Conservation (phyloP, 1,140 invertebrate genomes). For the Heliconius eleuchia region DNA sequence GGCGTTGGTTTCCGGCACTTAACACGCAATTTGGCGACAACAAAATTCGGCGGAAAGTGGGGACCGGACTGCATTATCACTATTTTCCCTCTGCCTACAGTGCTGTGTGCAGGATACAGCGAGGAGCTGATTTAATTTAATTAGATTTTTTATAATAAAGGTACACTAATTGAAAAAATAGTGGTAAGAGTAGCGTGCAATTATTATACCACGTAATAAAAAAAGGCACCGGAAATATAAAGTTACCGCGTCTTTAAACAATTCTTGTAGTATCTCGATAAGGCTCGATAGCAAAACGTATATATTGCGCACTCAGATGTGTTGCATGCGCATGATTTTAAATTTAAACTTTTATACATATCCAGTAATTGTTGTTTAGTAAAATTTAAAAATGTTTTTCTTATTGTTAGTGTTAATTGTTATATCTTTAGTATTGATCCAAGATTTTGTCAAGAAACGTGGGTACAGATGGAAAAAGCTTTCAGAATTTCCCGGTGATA, state of each 20-base stretch:
- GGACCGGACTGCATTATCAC: too few species aligned
- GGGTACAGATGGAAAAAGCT: conserved; percentile 46
- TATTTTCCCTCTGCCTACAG: too few species aligned
- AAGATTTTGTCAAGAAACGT: conserved; percentile 41
- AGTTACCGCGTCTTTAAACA: background rate
- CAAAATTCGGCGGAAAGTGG: too few species aligned
- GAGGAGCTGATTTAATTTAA: too few species aligned
- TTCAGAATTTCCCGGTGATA: conserved; percentile 50
- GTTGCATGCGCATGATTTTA: background rate
- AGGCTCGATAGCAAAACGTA: background rate
- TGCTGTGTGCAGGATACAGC: too few species aligned
- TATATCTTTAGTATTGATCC: conserved; percentile 38
- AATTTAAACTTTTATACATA: background rate
- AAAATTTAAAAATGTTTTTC: conserved; percentile 36
- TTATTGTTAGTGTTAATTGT: conserved; percentile 27
- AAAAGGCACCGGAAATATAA: background rate
- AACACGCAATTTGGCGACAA: too few species aligned
- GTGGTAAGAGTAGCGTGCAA: background rate
- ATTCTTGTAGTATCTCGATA: background rate
- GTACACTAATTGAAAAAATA: too few species aligned
- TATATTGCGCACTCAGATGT: background rate
- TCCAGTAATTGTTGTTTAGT: background rate
- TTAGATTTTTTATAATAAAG: too few species aligned
- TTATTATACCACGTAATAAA: background rate
- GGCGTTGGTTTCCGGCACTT: too few species aligned